Base-by-base conservation (phyloP, 2,888 invertebrate species). In the Ophion slaviceki region DNA sequence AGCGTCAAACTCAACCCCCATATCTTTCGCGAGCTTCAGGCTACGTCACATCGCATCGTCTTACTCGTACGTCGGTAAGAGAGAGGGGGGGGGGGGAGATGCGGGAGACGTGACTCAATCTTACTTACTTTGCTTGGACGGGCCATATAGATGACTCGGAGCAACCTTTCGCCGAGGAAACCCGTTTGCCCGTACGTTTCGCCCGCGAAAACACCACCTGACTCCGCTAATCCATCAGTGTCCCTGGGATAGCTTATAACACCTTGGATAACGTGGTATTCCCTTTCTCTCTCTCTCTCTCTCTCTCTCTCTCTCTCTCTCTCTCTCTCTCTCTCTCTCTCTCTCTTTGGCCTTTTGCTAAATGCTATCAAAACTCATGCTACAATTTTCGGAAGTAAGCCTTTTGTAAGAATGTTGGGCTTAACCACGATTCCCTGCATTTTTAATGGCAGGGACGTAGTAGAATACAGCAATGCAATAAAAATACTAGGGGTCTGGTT, bases 221-320 rank as follows among this genome's bases (percentile, higher is more conserved):
- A 88, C 88, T 86, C 87, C 76, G 78, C 85, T 88, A 88, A 88
- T 88, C 88, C 87, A 87, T 88, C 88, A 87, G 86, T 84, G 88
- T 88, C 87, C 85, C 77, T 62, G 68, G 32, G 66, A 81, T 80
- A 67, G 79, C 82, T 76, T 82, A 78, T 83, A 76, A 83, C 83
- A 68, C 83, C 36, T 61, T 61, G 78, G 61, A 70, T 79, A 61
- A 45, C 28, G 53, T 47, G 45, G 45, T 11, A 76, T n/a, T 57
- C 66, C 2, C 57, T 14, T 20, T 57, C 64, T 28, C 32, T 10
- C 53, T 20, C 40, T 59, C 32, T 17, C 24, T 17, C 47, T 28
- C 62, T 10, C 32, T 47, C 10, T 59, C 68, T 11, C 32, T 2
- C 24, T 7, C 24, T 40, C 17, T 57, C 24, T n/a, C 53, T 1